phyloP scores from a whole-genome alignment of 2,113 vertebrate species.

The Damaliscus lunatus region DNA sequence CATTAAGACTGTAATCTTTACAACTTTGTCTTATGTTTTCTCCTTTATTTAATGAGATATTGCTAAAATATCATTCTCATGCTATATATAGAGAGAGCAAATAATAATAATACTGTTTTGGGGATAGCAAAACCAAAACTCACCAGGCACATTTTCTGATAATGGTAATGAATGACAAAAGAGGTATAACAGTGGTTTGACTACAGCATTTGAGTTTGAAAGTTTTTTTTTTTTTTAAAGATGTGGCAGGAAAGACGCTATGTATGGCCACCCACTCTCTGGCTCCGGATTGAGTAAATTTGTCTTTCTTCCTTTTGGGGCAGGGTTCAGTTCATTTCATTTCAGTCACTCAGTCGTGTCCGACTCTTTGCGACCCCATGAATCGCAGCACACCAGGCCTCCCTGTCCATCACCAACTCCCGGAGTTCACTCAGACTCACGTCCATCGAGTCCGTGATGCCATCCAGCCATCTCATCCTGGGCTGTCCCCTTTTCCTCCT shows the following conservation, averaged over 20 bases:
- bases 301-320: background rate
- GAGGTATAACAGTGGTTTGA: background rate
- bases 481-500: no score
- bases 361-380: no score
- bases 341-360: no score
- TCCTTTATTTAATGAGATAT: constrained; percentile 6
- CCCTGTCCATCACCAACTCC: no score
- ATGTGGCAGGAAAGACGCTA: background rate
- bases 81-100: background rate
- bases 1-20: background rate
- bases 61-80: background rate
- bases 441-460: no score
- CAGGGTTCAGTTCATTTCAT: no score
- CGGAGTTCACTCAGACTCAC: no score
- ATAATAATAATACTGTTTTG: background rate
- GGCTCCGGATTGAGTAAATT: background rate
- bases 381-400: no score
- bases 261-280: background rate
- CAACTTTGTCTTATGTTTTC: background rate
- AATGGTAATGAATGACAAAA: background rate
- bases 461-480: no score
- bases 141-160: background rate
- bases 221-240: background rate
- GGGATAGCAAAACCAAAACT: background rate
- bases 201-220: background rate